phyloP scores from a whole-genome alignment of 2,113 vertebrate species.

The Hiodon alosoides region DNA sequence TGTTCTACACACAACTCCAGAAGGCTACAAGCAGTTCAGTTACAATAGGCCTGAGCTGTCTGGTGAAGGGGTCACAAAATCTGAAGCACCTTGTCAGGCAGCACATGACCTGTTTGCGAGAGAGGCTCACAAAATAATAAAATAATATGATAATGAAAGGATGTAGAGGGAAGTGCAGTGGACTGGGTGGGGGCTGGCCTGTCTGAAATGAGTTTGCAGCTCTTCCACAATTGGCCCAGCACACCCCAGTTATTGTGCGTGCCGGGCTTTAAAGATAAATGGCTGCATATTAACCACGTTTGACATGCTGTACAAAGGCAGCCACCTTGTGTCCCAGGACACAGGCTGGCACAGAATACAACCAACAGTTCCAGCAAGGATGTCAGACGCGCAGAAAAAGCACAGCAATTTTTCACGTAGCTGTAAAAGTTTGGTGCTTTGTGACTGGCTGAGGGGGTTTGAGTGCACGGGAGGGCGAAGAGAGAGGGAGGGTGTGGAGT shows the following conservation, averaged over 20 bases:
- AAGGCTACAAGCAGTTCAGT: constrained; percentile 67
- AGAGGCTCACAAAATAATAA: constrained; percentile 48
- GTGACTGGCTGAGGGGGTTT: constrained; percentile 49
- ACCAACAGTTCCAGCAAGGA: constrained; percentile 72
- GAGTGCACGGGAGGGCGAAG: constrained; percentile 5
- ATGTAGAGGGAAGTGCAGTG: constrained; percentile 30
- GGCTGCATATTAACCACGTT: constrained; percentile 87
- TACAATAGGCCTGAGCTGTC: constrained; percentile 68
- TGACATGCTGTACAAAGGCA: constrained; percentile 88
- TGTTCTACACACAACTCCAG: constrained; percentile 70
- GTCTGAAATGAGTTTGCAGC: constrained; percentile 36
- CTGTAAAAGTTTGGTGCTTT: constrained; percentile 66
- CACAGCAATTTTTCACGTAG: constrained; percentile 76
- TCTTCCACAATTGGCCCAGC: constrained; percentile 48
- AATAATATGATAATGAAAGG: constrained; percentile 45
- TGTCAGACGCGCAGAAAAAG: constrained; percentile 65
- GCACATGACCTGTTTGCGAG: constrained; percentile 62
- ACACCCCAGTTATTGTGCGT: constrained; percentile 64
- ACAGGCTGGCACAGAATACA: constrained; percentile 78
- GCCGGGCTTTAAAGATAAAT: constrained; percentile 81
- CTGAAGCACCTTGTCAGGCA: constrained; percentile 73
- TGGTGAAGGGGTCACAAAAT: constrained; percentile 72
- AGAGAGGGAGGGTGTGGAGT: constrained; percentile 38
- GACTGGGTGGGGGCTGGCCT: constrained; percentile 9
- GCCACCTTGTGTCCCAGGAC: constrained; percentile 88